Evolutionary conservation across 2,888 invertebrate genomes (phyloP).

Genomic region (Empis livida): DNA sequence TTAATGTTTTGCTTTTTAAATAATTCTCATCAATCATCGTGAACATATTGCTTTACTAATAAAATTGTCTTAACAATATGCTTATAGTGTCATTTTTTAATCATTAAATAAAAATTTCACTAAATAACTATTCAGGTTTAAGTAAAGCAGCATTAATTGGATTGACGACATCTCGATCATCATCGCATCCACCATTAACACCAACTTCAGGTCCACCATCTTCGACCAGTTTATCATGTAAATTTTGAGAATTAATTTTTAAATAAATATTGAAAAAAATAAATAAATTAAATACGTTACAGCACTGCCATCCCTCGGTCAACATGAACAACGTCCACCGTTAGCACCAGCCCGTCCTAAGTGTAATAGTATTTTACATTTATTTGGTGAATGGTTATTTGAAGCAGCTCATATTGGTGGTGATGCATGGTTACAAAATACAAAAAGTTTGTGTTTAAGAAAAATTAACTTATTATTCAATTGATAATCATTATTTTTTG

Average conservation of each 20-base stretch:
- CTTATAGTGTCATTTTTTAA: too few relatives aligned
- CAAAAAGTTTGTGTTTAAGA: constrained; percentile 36
- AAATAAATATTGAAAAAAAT: too few relatives aligned
- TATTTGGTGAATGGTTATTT: constrained; percentile 94
- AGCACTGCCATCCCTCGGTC: constrained; percentile 49
- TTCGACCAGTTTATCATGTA: constrained; percentile 52
- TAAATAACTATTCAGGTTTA: constrained; percentile 43
- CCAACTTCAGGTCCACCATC: constrained; percentile 60
- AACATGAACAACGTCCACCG: constrained; percentile 47
- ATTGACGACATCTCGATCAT: constrained; percentile 57
- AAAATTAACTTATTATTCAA: background rate
- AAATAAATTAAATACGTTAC: constrained; percentile 7
- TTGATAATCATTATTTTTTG: background rate
- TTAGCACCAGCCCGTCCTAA: constrained; percentile 70
- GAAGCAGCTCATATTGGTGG: constrained; percentile 89
- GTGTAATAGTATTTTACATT: constrained; percentile 87
- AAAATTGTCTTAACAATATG: too few relatives aligned
- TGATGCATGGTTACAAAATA: constrained; percentile 43
- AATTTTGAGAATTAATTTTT: constrained; percentile 14
- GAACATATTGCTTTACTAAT: too few relatives aligned
- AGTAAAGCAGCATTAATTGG: constrained; percentile 71
- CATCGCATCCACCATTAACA: constrained; percentile 48
- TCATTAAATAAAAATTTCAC: too few relatives aligned
- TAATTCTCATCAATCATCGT: too few relatives aligned
- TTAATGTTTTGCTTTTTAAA: too few relatives aligned